Evolutionary conservation across 2,888 invertebrate species (phyloP), one percentile per base, ranked within the genome.

Genomic region (Slavum lentiscoides): DNA sequence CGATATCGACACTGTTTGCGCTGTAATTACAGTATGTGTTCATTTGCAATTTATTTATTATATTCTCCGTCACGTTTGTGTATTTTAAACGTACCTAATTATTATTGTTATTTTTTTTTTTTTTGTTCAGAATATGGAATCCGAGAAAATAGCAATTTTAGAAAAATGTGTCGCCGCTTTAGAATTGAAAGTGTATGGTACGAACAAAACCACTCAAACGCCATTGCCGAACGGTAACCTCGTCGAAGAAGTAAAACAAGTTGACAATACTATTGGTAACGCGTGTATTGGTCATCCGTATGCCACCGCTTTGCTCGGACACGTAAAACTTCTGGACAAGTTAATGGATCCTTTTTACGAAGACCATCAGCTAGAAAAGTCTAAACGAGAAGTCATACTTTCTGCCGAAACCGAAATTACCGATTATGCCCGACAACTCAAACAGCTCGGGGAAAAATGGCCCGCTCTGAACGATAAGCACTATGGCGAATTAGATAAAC

Each of bases 331-430:
- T 23, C 61, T 80, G 70, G 77, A 80, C 13, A 69, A 80, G 39
- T 80, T 80, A 39, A 70, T 80, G 77, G 77, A 80, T 39, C 77
- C 77, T 53, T 80, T 80, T 19, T 80, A 80, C 70, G 77, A 80
- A 64, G 77, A 80, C 23, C 23, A 64, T 53, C 77, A 80, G 30
- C 37, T 39, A 13, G 77, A 80, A 70, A 19, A 53, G 39, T 80
- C 77, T 39, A 80, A 80, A 62, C 49, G 70, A 43, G 77, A 80
- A 80, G 70, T 80, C 39, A 80, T 80, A 70, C 70, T 80, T 21
- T 80, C 70, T 64, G 70, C 70, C 13, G 70, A 80, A 55, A 11
- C 55, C 23, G 77, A 70, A 9, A 55, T 80, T 53, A 21, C 55
- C 17, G n/a, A 64, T 6, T 80, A 80, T 64, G 70, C 64, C 2